Percentiles rank a stretch among this genome's conserved stretches.
Conservation (phyloP, 2,113 vertebrate genomes). For the Neoarius graeffei region DNA sequence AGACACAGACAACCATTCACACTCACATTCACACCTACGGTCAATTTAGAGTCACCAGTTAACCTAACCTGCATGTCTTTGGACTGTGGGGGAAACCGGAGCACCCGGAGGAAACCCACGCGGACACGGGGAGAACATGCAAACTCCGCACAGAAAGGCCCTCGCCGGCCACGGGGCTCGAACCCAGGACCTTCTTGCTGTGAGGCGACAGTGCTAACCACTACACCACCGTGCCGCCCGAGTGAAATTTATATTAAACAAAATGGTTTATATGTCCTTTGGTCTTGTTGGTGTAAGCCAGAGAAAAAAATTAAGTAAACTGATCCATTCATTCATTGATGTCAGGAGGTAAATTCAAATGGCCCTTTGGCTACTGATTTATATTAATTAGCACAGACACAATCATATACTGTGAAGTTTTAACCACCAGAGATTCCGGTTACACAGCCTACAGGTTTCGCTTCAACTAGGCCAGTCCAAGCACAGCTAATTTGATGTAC, state of each 20-base stretch:
- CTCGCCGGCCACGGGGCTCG: no score
- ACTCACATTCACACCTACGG: no score
- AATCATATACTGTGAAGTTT: slow-evolving; percentile 6
- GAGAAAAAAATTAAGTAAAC: slow-evolving; percentile 15
- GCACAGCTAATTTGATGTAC: background rate
- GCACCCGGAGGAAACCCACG: no score
- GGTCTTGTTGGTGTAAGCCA: slow-evolving; percentile 13
- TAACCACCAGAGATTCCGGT: slow-evolving; percentile 13
- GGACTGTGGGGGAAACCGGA: no score
- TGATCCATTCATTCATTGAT: slow-evolving; percentile 1
- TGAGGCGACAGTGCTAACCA: no score
- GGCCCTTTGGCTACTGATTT: slow-evolving; percentile 8
- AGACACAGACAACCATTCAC: no score
- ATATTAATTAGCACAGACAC: slow-evolving; percentile 26
- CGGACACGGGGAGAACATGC: no score
- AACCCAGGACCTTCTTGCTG: no score
- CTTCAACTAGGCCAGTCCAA: slow-evolving; percentile 20
- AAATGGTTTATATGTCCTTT: slow-evolving; percentile 1
- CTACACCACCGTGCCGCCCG: no score
- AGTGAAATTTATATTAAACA: background rate
- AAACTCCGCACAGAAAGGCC: no score
- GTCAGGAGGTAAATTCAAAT: slow-evolving; percentile 18
- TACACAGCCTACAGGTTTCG: background rate
- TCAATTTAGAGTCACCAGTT: no score
- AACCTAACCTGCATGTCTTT: no score